phyloP scores from a whole-genome alignment of 1,140 invertebrate genomes.

The Trinorchestia longiramus region DNA sequence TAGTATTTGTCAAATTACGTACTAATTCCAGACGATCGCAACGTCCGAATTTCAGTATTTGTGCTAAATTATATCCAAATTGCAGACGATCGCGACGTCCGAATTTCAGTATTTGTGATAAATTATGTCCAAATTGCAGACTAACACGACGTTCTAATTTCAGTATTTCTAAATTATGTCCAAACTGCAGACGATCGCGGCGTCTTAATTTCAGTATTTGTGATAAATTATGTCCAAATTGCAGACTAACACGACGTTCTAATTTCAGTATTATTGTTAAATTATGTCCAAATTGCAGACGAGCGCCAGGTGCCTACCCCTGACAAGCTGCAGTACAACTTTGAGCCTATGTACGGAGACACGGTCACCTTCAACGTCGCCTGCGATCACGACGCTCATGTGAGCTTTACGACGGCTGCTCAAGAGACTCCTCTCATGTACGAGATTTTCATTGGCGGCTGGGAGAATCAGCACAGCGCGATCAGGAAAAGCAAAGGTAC shows the following conservation, averaged over 20 bases:
- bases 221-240: too few species aligned
- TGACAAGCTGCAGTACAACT: slow-evolving; percentile 75
- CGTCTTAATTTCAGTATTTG: too few species aligned
- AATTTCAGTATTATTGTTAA: neutral
- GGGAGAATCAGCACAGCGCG: slow-evolving; percentile 66
- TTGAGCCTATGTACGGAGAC: slow-evolving; percentile 73
- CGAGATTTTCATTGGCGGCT: slow-evolving; percentile 66
- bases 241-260: too few species aligned
- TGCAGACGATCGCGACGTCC: neutral
- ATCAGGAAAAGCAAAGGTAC: slow-evolving; percentile 64
- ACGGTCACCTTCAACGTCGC: slow-evolving; percentile 74
- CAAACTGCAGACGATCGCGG: too few species aligned
- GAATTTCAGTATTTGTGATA: too few species aligned
- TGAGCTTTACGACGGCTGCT: slow-evolving; percentile 73
- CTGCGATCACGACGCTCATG: slow-evolving; percentile 76
- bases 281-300: slow-evolving; percentile 49
- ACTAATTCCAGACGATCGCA: too few species aligned
- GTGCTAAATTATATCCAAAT: neutral
- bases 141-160: too few species aligned
- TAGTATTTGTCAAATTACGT: too few species aligned
- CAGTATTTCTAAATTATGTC: too few species aligned
- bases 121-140: too few species aligned
- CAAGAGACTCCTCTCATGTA: slow-evolving; percentile 75
- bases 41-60: neutral
- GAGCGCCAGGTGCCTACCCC: slow-evolving; percentile 71